phyloP scores from a whole-genome alignment of 2,113 vertebrate genomes.

The Gadus chalcogrammus region DNA sequence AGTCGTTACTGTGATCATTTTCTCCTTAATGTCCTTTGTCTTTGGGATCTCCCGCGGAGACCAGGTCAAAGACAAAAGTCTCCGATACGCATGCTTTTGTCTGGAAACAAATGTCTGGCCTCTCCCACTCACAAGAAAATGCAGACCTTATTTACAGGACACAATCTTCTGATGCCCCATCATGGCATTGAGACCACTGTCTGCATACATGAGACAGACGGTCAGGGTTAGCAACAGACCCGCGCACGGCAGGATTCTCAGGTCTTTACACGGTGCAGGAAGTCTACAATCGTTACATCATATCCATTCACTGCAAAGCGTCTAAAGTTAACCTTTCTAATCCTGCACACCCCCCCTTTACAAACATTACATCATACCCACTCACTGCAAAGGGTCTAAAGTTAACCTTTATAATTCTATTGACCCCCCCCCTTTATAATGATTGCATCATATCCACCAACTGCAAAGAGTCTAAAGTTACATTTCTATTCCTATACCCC shows the following conservation, averaged over 20 bases:
- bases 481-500: background rate
- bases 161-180: background rate
- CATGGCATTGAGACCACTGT: constrained; percentile 34
- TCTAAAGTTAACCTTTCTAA: constrained; percentile 30
- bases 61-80: background rate
- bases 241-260: constrained; percentile 34
- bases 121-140: too few relatives aligned
- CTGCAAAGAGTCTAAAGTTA: constrained; percentile 18
- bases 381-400: constrained; percentile 19
- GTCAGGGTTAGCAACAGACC: constrained; percentile 7
- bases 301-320: constrained; percentile 18
- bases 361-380: constrained; percentile 49
- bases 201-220: constrained; percentile 34
- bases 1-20: constrained; percentile 15
- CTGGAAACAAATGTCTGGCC: too few relatives aligned
- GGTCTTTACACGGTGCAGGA: constrained; percentile 51
- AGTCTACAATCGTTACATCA: too few relatives aligned
- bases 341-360: too few relatives aligned
- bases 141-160: too few relatives aligned
- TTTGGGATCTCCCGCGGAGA: constrained; percentile 9
- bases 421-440: too few relatives aligned
- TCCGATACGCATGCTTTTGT: background rate
- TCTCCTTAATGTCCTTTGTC: constrained; percentile 8
- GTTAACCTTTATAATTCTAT: background rate
- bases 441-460: constrained; percentile 48